Evolutionary conservation across 2,888 invertebrate species (phyloP).

Genomic region (Elegia similella): DNA sequence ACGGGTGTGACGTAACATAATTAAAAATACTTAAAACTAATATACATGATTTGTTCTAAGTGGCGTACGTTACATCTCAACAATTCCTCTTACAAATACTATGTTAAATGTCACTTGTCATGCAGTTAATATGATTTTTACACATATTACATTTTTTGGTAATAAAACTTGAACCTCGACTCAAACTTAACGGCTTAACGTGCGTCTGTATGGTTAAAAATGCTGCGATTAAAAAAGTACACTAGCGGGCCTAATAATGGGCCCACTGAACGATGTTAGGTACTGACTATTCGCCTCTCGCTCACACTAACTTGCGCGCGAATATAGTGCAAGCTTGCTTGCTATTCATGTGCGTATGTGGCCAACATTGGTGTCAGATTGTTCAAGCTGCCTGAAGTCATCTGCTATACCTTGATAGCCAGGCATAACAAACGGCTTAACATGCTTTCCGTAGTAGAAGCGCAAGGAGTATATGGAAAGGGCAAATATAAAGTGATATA

Average conservation of each 20-base stretch:
- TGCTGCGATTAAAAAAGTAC: background rate
- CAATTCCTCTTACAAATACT: conserved; percentile 49
- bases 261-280: background rate
- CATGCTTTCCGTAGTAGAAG: too few relatives aligned
- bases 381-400: too few relatives aligned
- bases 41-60: conserved; percentile 64
- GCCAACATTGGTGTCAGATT: too few relatives aligned
- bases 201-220: conserved; percentile 11
- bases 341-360: too few relatives aligned
- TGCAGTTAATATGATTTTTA: conserved; percentile 64
- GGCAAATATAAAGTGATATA: too few relatives aligned
- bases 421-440: too few relatives aligned
- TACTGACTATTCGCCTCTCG: too few relatives aligned
- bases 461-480: too few relatives aligned
- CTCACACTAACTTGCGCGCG: background rate
- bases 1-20: conserved; percentile 32
- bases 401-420: too few relatives aligned
- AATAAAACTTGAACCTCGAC: conserved; percentile 44
- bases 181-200: conserved; percentile 47
- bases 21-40: conserved; percentile 39
- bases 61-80: conserved; percentile 46
- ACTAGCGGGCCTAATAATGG: background rate
- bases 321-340: background rate
- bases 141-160: conserved; percentile 53
- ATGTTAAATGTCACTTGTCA: conserved; percentile 62